These are phyloP conservation scores for Meda fulgida DNA, from an alignment of 2,797 vertebrate species.

Conservation along the genomic window DNA sequence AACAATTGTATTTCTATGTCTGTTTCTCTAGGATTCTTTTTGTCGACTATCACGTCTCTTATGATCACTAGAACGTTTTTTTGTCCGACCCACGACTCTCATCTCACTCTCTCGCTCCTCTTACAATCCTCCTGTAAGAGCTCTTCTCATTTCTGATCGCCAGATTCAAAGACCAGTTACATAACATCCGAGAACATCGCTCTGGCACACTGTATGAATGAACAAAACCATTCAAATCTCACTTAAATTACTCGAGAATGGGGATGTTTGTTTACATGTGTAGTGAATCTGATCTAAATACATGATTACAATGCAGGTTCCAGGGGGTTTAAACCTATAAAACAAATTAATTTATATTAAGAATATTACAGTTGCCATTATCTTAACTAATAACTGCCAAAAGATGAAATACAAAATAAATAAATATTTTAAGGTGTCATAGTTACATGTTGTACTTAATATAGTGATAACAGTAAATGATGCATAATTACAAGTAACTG, in stretches of 20 bases:
- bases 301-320: too few species aligned
- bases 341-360: too few species aligned
- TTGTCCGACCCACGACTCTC: background rate
- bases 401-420: too few species aligned
- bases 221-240: background rate
- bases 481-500: too few species aligned
- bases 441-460: too few species aligned
- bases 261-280: background rate
- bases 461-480: too few species aligned
- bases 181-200: background rate
- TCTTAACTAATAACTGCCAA: too few species aligned
- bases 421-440: too few species aligned
- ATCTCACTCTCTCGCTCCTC: background rate
- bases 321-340: too few species aligned
- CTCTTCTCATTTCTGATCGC: background rate
- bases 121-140: background rate
- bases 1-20: background rate
- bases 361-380: too few species aligned
- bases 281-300: too few species aligned
- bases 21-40: background rate
- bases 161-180: background rate
- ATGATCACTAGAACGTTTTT: background rate
- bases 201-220: background rate
- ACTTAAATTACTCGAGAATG: background rate
- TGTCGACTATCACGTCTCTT: background rate